These are phyloP conservation scores for Ameiurus melas DNA, from an alignment of 2,113 vertebrate species.

Conservation along the genomic window DNA sequence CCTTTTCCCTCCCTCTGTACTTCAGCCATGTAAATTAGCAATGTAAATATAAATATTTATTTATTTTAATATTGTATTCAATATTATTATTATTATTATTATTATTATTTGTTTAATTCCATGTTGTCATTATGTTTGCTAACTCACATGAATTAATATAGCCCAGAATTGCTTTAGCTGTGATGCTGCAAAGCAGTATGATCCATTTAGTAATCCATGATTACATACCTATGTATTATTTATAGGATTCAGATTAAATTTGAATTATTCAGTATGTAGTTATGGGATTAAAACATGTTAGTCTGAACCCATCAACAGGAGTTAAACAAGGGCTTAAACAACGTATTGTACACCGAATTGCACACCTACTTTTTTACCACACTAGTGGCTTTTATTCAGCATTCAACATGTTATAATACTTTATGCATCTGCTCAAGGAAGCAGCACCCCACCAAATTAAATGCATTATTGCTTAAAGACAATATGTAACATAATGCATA, in stretches of 20 bases:
- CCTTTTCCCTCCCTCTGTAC: background rate
- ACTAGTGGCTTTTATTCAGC: background rate
- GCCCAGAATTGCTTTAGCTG: too few relatives aligned
- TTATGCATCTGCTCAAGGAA: background rate
- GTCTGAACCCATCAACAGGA: background rate
- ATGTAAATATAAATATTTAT: background rate
- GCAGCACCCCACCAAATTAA: too few relatives aligned
- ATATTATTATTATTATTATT: background rate
- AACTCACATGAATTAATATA: background rate
- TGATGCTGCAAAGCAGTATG: too few relatives aligned
- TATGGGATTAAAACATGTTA: background rate
- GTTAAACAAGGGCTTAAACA: background rate
- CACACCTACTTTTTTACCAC: too few relatives aligned
- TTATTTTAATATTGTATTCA: background rate
- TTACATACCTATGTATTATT: background rate
- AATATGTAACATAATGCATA: too few relatives aligned
- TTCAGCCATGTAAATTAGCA: background rate
- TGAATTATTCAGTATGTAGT: background rate
- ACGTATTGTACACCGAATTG: background rate
- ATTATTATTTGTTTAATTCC: background rate
- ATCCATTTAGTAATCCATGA: background rate
- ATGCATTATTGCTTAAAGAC: background rate
- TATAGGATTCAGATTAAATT: background rate
- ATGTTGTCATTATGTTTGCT: background rate
- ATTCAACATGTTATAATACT: background rate